Percentiles rank a stretch among this genome's conserved stretches.
These are phyloP conservation scores for Podarcis cretensis DNA, from an alignment of 2,113 vertebrate species.

Conservation along the genomic window DNA sequence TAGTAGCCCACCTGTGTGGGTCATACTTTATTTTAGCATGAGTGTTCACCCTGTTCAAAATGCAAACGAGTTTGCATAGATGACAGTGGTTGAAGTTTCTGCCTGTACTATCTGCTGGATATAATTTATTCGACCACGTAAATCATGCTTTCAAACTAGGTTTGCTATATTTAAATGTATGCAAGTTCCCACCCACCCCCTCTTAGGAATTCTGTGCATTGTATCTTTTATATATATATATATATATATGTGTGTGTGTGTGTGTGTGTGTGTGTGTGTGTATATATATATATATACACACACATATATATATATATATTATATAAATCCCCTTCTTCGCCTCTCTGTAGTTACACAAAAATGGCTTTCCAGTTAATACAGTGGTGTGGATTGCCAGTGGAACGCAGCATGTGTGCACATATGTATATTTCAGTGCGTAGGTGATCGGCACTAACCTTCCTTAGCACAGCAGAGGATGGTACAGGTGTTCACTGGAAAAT, in stretches of 20 bases:
- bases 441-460: background rate
- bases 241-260: no score
- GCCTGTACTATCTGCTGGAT: background rate
- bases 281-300: no score
- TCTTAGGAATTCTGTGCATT: background rate
- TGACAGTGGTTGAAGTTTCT: background rate
- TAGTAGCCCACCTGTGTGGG: background rate
- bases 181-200: background rate
- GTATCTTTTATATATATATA: background rate
- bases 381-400: background rate
- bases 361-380: background rate
- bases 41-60: background rate
- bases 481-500: background rate
- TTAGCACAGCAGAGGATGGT: background rate
- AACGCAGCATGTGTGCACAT: background rate
- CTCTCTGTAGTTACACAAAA: background rate
- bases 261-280: no score
- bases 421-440: background rate
- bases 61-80: background rate
- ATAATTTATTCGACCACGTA: background rate
- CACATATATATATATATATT: background rate
- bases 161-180: background rate
- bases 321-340: background rate
- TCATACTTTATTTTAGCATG: background rate
- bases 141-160: background rate